Percentiles rank a stretch among this genome's conserved stretches.
These are phyloP conservation scores for Tursiops truncatus DNA, from an alignment of 2,113 vertebrate genomes.

Conservation along the genomic window DNA sequence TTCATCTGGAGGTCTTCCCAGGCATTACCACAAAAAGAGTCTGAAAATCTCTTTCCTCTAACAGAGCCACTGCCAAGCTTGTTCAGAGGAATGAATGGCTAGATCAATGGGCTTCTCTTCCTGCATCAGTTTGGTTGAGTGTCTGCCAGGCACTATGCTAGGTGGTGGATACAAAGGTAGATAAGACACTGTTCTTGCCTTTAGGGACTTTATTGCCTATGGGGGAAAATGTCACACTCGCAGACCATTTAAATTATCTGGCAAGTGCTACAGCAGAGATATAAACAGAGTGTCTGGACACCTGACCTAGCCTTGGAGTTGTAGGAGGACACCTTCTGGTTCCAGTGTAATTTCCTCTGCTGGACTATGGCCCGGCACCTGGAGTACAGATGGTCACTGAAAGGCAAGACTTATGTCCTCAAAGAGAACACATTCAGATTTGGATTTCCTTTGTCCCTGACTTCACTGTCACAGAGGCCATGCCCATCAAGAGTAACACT, in stretches of 20 bases:
- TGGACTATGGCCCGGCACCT: background rate
- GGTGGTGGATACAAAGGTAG: background rate
- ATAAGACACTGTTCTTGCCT: background rate
- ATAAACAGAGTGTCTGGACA: background rate
- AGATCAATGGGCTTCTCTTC: background rate
- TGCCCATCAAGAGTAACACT: background rate
- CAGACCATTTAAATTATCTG: background rate
- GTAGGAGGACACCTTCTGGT: background rate
- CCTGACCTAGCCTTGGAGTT: background rate
- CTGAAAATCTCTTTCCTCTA: background rate
- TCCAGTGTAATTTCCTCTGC: background rate
- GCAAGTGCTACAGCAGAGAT: background rate
- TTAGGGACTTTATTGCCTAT: background rate
- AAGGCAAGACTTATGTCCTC: background rate
- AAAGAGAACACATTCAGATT: background rate
- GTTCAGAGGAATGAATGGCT: background rate
- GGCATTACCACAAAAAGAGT: background rate
- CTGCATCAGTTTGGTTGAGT: background rate
- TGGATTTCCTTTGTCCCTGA: background rate
- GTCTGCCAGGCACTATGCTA: background rate
- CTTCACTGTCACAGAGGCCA: background rate
- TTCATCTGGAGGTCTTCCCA: slow-evolving; percentile 15
- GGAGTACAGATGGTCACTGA: background rate
- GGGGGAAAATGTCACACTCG: background rate
- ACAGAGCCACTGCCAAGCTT: background rate